These are phyloP conservation scores for Pseudochirops corinnae DNA, from an alignment of 2,797 vertebrate genomes.

Conservation along the genomic window DNA sequence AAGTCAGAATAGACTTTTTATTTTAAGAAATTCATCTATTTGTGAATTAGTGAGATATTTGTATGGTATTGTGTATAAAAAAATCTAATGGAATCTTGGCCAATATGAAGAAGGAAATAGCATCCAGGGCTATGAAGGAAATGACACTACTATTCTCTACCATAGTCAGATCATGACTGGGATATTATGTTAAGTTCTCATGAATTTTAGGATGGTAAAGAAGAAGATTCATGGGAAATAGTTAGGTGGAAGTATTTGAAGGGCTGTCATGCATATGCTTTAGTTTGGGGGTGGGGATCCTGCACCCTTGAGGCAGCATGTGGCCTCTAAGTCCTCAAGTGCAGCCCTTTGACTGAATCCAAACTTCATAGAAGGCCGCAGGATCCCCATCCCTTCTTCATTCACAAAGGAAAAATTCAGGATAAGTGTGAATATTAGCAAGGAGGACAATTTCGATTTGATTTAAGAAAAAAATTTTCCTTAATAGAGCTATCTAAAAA, in stretches of 20 bases:
- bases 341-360: no score
- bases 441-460: background rate
- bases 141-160: background rate
- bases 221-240: background rate
- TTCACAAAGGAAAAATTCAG: background rate
- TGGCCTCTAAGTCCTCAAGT: no score
- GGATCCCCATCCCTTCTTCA: background rate
- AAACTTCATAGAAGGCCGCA: no score
- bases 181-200: background rate
- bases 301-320: no score
- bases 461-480: background rate
- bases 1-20: no score
- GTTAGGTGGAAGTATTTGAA: background rate
- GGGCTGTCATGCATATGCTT: background rate
- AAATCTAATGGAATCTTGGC: background rate
- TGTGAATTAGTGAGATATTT: background rate
- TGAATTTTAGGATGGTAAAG: background rate
- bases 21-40: background rate
- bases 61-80: background rate
- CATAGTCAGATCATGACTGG: background rate
- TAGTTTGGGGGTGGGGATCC: no score
- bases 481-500: background rate
- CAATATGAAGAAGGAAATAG: background rate
- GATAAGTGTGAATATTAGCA: background rate
- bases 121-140: background rate